These are phyloP conservation scores for Apoderus coryli DNA, from an alignment of 2,888 invertebrate genomes.

Conservation along the genomic window DNA sequence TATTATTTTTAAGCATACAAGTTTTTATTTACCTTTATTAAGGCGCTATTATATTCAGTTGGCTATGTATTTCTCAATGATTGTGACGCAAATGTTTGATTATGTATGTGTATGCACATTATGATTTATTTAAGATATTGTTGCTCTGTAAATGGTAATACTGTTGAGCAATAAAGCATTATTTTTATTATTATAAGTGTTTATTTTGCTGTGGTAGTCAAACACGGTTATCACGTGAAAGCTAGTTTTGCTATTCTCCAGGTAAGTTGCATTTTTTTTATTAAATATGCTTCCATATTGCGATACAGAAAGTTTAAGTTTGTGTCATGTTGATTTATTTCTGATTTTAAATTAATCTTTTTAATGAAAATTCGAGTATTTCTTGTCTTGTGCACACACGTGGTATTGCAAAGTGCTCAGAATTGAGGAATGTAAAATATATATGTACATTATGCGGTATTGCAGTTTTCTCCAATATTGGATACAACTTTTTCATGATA, in stretches of 20 bases:
- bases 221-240: background rate
- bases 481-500: background rate
- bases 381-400: constrained; percentile 2
- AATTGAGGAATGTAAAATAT: constrained; percentile 1
- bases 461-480: constrained; percentile 2
- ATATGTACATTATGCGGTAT: constrained; percentile 2
- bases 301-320: constrained; percentile 1
- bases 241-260: constrained; percentile 1
- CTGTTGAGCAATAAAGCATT: too few relatives aligned
- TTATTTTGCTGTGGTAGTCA: constrained; percentile 3
- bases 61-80: too few relatives aligned
- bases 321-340: constrained; percentile 1
- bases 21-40: too few relatives aligned
- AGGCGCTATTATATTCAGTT: too few relatives aligned
- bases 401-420: constrained; percentile 2
- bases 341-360: too few relatives aligned
- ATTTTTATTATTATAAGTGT: too few relatives aligned
- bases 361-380: background rate
- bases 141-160: too few relatives aligned
- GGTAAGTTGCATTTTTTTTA: constrained; percentile 3
- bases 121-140: too few relatives aligned
- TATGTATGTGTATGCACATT: too few relatives aligned
- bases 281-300: constrained; percentile 3
- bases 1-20: too few relatives aligned
- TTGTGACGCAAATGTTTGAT: too few relatives aligned